Base-by-base conservation (phyloP, 2,113 vertebrate genomes). In the Onychostruthus taczanowskii region DNA sequence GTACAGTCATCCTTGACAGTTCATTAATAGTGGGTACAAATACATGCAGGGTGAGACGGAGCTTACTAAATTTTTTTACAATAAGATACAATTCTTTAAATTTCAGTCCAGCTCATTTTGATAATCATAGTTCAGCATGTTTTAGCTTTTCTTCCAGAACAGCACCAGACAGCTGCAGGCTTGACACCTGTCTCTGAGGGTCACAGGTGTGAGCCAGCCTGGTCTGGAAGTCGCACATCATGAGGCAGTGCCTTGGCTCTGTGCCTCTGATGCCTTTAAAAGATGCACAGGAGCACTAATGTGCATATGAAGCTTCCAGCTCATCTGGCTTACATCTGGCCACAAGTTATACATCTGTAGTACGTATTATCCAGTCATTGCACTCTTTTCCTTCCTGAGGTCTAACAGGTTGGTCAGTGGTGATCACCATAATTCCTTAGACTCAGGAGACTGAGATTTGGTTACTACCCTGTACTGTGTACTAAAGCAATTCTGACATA, bases 181-280 rank as follows among this genome's bases (percentile, higher is more conserved):
- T 44, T 58, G 13, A 44, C n/a, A 47, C 4, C 39, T 44, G 7
- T 28, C 47, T 68, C 39, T 79, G 62, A 79, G 47, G 14, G 33
- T 8, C 17, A 33, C 0, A 1, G 20, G 2, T 26, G 20, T 0
- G 5, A 85, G 28, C 19, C 39, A 68, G 22, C 8, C 52, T 69
- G 26, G 8, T 87, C 58, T 63, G 58, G 22, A 93, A 73, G 31
- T 66, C 53, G 53, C 30, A 52, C 14, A 39, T 11, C 46, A 58
- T 7, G 39, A 73, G 47, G 9, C 13, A 67, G 21, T 7, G 37
- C 55, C 33, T 37, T 26, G 26, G 3, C 7, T 59, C 44, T 28
- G 14, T 66, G 20, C 6, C 16, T 61, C 41, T 44, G 22, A 30
- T 30, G 11, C 22, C 7, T 20, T 84, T 64, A 64, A 72, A 75